These are phyloP conservation scores for Sternarchorhynchus goeldii DNA, from an alignment of 2,797 vertebrate species.

Conservation along the genomic window DNA sequence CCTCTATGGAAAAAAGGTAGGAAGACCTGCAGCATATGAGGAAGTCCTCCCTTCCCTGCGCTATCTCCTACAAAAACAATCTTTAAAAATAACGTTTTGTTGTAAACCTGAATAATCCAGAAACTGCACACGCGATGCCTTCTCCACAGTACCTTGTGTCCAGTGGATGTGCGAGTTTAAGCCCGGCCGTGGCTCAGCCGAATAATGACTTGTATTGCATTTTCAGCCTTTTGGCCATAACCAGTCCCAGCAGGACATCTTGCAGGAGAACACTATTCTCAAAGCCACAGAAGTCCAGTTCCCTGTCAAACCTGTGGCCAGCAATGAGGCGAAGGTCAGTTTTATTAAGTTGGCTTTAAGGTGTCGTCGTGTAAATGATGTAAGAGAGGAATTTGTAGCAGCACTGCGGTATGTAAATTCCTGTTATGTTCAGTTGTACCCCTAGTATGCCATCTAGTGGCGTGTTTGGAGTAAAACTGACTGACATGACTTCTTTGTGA, in stretches of 20 bases:
- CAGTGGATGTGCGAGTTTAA: neutral
- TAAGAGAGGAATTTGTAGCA: neutral
- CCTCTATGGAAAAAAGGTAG: constrained; percentile 98
- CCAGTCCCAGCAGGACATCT: constrained; percentile 98
- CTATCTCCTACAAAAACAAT: neutral
- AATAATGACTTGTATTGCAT: constrained; percentile 23
- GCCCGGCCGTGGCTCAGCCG: neutral
- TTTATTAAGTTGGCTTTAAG: neutral
- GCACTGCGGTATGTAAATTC: neutral
- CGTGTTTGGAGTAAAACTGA: neutral
- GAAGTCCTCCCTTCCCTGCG: neutral
- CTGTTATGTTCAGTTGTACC: neutral
- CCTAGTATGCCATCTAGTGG: constrained; percentile 45
- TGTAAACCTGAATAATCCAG: neutral
- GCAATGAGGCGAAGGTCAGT: constrained; percentile 97
- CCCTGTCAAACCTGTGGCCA: constrained; percentile 96
- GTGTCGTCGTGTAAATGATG: neutral
- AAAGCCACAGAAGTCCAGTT: constrained; percentile 99
- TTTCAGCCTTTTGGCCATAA: constrained; percentile 98
- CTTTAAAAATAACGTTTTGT: neutral
- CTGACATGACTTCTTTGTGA: neutral
- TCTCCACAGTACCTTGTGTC: too few species aligned
- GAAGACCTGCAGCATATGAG: neutral
- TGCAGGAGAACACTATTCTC: constrained; percentile 99
- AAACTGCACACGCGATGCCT: too few species aligned